These are phyloP conservation scores for Riparia riparia DNA, from an alignment of 2,113 vertebrate species.

Conservation along the genomic window DNA sequence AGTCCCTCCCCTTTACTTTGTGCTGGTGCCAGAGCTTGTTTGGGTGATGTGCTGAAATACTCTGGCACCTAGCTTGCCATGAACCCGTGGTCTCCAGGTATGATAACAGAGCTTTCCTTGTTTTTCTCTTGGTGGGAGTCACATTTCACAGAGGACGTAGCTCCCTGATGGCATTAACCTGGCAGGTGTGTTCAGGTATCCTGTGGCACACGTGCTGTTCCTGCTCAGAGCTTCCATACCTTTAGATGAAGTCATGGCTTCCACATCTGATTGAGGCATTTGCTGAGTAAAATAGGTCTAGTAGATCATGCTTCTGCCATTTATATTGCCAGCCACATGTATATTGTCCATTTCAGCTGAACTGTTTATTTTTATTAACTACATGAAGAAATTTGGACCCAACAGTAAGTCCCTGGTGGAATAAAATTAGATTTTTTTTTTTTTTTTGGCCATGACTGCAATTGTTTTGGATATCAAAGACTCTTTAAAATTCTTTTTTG, in stretches of 20 bases:
- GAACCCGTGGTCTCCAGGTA: neutral
- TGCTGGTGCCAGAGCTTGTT: neutral
- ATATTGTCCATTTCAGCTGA: neutral
- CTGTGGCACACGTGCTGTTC: rapidly evolving
- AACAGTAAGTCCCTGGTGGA: neutral
- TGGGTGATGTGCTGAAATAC: neutral
- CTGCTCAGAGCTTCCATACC: neutral
- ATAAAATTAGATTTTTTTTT: neutral
- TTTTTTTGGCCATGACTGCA: neutral
- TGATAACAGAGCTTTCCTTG: neutral
- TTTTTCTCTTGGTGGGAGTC: neutral
- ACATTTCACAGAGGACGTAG: neutral
- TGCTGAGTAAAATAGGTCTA: neutral
- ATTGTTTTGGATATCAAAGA: neutral
- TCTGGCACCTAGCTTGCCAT: rapidly evolving
- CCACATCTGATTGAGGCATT: neutral
- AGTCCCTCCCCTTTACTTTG: neutral
- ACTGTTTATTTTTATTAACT: neutral
- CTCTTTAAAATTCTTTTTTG: neutral
- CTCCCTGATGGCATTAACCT: neutral
- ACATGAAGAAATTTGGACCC: neutral
- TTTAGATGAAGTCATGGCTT: neutral
- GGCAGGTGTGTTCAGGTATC: rapidly evolving
- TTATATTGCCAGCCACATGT: neutral
- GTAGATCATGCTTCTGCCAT: neutral